Conservation (phyloP, 92 coral and sea anemone genomes). For the Parazoanthus atlanticus region DNA sequence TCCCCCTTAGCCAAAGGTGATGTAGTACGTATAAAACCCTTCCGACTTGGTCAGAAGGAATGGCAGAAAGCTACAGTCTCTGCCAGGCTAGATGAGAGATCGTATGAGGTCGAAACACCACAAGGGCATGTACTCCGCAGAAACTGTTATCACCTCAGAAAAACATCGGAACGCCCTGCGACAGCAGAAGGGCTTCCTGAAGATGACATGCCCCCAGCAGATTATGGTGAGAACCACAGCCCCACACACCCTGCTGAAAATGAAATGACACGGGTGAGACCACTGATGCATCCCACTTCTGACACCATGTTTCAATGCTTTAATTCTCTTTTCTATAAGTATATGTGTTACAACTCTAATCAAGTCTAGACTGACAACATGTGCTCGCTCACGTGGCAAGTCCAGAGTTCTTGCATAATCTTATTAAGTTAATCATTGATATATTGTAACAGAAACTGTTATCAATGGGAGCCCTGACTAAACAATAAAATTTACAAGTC, state of each 20-base stretch:
- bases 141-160: slow-evolving; percentile 12
- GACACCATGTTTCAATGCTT: not conserved
- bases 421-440: not conserved
- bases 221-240: no score
- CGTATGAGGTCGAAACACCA: slow-evolving; percentile 2
- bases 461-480: no score
- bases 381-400: not conserved
- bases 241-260: no score
- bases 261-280: no score
- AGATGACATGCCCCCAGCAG: no score
- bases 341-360: not conserved
- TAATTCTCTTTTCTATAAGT: not conserved
- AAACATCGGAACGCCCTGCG: not conserved
- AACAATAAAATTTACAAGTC: no score
- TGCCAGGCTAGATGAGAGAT: slow-evolving; percentile 3
- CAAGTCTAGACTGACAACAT: not conserved
- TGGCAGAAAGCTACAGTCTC: slow-evolving; percentile 1
- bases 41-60: not conserved
- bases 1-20: no score
- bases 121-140: not conserved
- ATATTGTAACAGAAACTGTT: not conserved
- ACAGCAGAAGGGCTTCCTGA: no score
- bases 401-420: not conserved
- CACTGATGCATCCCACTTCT: no score
- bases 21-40: slow-evolving; percentile 11